Evolutionary conservation across 2,888 invertebrate genomes (phyloP).

Genomic region (Ichneumon xanthorius): DNA sequence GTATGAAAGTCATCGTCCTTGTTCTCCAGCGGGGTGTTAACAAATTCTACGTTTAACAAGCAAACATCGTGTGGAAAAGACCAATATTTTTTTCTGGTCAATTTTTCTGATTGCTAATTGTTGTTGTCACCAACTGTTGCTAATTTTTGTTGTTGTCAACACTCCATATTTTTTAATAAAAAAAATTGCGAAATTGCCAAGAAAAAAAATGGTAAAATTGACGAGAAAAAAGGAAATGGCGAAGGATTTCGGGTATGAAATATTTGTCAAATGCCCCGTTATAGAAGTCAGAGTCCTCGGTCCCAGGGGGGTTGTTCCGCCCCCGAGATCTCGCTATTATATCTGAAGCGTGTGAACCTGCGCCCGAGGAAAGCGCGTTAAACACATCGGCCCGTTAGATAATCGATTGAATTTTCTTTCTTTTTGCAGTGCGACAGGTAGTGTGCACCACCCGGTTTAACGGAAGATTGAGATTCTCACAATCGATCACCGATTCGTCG

Average conservation of each 20-base stretch:
- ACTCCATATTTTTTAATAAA: too few species aligned
- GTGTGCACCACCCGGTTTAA: slow-evolving; percentile 14
- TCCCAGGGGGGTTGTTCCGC: slow-evolving; percentile 44
- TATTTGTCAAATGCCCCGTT: not conserved
- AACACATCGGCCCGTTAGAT: slow-evolving; percentile 17
- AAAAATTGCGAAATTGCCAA: too few species aligned
- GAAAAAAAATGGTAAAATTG: too few species aligned
- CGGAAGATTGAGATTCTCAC: slow-evolving; percentile 73
- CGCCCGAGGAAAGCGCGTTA: slow-evolving; percentile 49
- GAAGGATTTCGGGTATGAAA: not conserved
- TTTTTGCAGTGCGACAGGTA: slow-evolving; percentile 63
- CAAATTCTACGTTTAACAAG: too few species aligned
- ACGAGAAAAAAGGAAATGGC: not conserved
- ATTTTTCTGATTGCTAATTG: too few species aligned
- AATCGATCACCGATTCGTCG: slow-evolving; percentile 79
- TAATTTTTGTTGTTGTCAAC: too few species aligned
- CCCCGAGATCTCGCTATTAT: slow-evolving; percentile 50
- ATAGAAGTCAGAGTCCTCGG: slow-evolving; percentile 8
- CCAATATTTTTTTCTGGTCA: too few species aligned
- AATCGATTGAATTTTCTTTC: slow-evolving; percentile 42
- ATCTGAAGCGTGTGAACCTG: not conserved
- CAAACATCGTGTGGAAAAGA: too few species aligned
- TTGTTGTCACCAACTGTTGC: too few species aligned
- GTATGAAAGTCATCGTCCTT: not conserved
- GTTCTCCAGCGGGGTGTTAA: too few species aligned